These are phyloP conservation scores for Drosophila helvetica DNA, from an alignment of 2,888 invertebrate genomes.

Conservation along the genomic window DNA sequence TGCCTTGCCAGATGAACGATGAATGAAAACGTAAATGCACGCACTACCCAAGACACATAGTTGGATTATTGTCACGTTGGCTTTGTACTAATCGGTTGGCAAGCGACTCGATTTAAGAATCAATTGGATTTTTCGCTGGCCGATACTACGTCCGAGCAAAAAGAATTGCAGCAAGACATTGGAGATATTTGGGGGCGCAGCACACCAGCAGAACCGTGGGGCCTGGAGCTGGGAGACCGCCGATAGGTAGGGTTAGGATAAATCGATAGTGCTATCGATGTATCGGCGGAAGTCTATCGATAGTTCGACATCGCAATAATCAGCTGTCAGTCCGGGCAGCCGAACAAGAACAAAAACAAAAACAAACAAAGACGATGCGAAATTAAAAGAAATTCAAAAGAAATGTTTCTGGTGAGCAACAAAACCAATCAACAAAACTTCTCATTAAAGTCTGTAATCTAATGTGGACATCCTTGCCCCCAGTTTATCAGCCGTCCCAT, in stretches of 20 bases:
- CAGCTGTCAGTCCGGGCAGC: neutral
- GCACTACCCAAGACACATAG: slow-evolving; percentile 55
- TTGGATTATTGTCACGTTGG: slow-evolving; percentile 54
- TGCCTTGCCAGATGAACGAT: slow-evolving; percentile 46
- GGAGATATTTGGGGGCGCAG: neutral
- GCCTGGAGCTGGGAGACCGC: too few relatives aligned
- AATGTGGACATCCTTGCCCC: neutral
- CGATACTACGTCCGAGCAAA: slow-evolving; percentile 72
- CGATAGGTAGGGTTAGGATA: too few relatives aligned
- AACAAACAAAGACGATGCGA: slow-evolving; percentile 5
- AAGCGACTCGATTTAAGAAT: slow-evolving; percentile 19
- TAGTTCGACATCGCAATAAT: too few relatives aligned
- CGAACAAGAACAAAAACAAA: neutral
- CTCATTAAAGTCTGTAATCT: neutral
- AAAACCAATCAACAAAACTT: neutral
- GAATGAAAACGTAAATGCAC: slow-evolving; percentile 63
- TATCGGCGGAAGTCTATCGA: too few relatives aligned
- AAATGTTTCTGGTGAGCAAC: slow-evolving; percentile 63
- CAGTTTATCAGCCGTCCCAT: slow-evolving; percentile 81
- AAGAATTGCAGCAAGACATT: slow-evolving; percentile 17
- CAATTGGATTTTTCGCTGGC: slow-evolving; percentile 64
- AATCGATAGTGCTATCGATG: too few relatives aligned
- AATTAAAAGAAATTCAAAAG: slow-evolving; percentile 22
- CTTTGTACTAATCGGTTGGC: slow-evolving; percentile 60
- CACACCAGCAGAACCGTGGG: too few relatives aligned